These are phyloP conservation scores for Forpus xanthops DNA, from an alignment of 2,797 vertebrate species.

Conservation along the genomic window DNA sequence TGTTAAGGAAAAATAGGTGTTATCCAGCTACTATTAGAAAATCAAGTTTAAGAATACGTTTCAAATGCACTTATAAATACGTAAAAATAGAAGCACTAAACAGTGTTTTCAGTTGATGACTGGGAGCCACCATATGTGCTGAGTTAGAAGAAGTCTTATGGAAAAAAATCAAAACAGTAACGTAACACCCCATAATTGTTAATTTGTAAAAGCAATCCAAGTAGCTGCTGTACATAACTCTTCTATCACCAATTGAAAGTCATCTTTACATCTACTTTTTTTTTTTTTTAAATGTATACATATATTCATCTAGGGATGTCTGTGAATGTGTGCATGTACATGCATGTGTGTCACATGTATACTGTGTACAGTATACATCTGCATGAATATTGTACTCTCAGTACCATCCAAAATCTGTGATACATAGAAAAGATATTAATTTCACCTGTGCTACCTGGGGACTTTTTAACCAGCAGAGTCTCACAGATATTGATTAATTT, in stretches of 20 bases:
- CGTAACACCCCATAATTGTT: neutral
- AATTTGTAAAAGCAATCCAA: neutral
- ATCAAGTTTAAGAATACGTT: neutral
- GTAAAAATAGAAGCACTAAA: neutral
- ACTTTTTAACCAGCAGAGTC: neutral
- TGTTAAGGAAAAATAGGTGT: neutral
- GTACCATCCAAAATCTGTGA: neutral
- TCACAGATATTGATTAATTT: neutral
- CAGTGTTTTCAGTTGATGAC: neutral
- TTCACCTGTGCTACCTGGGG: neutral
- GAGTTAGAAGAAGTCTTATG: neutral
- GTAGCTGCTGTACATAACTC: neutral
- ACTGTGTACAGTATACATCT: neutral
- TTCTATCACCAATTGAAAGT: neutral
- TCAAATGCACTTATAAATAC: neutral
- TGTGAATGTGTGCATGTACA: neutral
- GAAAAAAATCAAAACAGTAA: neutral
- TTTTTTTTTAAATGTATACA: neutral
- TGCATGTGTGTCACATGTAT: fast-evolving
- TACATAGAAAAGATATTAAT: neutral
- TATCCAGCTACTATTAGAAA: neutral
- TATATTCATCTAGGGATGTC: neutral
- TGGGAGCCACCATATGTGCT: neutral
- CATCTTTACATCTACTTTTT: neutral
- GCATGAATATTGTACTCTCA: neutral